A percentile compares a stretch with the other conserved stretches of the same genome.
These are phyloP conservation scores for human (Homo sapiens) DNA, from an alignment of 2,113 vertebrate genomes.

Conservation along the genomic window DNA sequence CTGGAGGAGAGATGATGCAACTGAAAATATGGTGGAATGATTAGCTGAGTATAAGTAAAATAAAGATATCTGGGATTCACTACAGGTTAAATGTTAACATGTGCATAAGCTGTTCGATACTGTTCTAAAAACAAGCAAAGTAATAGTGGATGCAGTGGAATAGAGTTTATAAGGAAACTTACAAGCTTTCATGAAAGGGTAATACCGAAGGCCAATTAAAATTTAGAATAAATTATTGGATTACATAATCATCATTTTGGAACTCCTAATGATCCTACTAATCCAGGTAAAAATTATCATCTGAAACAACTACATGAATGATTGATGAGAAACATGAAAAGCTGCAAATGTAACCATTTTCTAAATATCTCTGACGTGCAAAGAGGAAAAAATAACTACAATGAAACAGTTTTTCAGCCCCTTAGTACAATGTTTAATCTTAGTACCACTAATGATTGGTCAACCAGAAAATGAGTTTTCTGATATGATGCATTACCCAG, in stretches of 20 bases:
- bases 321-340: not conserved
- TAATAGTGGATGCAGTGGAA: no score
- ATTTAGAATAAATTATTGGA: not conserved
- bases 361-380: not conserved
- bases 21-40: not conserved
- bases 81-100: not conserved
- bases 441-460: not conserved
- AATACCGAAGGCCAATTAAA: not conserved
- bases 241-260: not conserved
- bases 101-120: rapidly evolving
- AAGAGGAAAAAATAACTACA: not conserved
- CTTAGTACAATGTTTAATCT: not conserved
- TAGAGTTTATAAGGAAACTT: not conserved
- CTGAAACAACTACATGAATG: not conserved
- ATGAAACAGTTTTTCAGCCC: not conserved
- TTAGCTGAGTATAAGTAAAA: not conserved
- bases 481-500: not conserved
- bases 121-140: not conserved
- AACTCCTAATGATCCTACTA: not conserved
- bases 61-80: not conserved
- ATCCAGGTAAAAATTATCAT: not conserved
- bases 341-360: not conserved
- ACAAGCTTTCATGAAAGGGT: not conserved
- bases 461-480: not conserved
- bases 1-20: not conserved